Conservation (phyloP, 2,888 invertebrate species). For the Dioctria rufipes region DNA sequence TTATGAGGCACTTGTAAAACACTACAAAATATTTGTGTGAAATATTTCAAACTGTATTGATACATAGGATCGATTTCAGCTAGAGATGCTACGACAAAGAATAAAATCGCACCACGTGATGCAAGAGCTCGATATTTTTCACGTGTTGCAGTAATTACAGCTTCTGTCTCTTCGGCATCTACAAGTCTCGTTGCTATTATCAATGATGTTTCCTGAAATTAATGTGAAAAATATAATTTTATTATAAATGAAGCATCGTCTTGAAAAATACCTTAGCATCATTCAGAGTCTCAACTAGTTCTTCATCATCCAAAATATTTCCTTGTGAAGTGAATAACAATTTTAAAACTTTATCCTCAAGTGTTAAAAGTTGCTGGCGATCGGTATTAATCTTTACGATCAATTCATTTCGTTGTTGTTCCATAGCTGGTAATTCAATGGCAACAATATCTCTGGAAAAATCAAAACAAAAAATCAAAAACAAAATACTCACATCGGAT, state of each 20-base stretch:
- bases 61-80: conserved; percentile 97
- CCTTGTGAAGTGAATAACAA: conserved; percentile 88
- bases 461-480: neutral
- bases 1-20: conserved; percentile 75
- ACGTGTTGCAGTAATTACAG: conserved; percentile 86
- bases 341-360: conserved; percentile 92
- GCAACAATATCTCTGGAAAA: conserved; percentile 85
- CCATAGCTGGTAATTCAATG: conserved; percentile 90
- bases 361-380: conserved; percentile 85
- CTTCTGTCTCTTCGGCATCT: conserved; percentile 90
- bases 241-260: too few relatives aligned
- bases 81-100: conserved; percentile 90
- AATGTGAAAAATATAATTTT: neutral
- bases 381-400: conserved; percentile 89
- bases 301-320: conserved; percentile 94
- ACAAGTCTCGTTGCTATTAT: conserved; percentile 90
- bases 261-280: conserved; percentile 80
- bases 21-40: conserved; percentile 85
- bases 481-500: neutral
- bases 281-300: conserved; percentile 90
- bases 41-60: conserved; percentile 94
- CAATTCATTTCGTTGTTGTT: conserved; percentile 78
- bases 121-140: conserved; percentile 90
- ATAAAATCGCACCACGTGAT: conserved; percentile 89
- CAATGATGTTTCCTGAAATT: conserved; percentile 84